Conservation (phyloP, 2,888 invertebrate genomes). For the Polydrusus tereticollis region DNA sequence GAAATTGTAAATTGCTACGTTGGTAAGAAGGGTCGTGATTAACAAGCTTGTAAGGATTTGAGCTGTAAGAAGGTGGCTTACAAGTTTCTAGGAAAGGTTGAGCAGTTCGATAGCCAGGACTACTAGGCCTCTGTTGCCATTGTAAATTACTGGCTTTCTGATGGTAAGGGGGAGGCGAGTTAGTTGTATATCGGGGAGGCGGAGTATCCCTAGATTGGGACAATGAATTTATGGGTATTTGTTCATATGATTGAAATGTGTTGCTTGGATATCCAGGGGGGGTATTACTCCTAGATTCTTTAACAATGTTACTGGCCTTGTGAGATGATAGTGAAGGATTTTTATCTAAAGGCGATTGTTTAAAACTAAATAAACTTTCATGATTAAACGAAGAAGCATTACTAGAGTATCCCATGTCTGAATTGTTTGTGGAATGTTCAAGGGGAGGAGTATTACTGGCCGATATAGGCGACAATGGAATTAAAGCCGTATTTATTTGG, state of each 20-base stretch:
- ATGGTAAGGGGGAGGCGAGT: neutral
- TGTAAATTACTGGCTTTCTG: neutral
- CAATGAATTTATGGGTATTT: neutral
- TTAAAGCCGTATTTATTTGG: neutral
- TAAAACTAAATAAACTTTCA: neutral
- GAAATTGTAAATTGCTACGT: neutral
- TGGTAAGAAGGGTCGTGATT: constrained; percentile 21
- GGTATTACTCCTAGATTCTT: constrained; percentile 13
- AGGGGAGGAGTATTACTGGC: constrained; percentile 18
- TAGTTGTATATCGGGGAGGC: neutral
- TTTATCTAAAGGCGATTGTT: neutral
- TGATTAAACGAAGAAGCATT: neutral
- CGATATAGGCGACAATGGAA: constrained; percentile 28
- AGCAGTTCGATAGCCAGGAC: neutral
- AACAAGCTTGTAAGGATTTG: constrained; percentile 8
- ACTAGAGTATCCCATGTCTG: neutral
- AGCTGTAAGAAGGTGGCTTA: neutral
- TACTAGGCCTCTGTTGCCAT: neutral
- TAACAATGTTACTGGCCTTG: neutral
- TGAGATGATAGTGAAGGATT: neutral
- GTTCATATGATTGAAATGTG: neutral
- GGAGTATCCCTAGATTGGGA: neutral
- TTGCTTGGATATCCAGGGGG: neutral
- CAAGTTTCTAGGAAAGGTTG: neutral
- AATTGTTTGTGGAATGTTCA: neutral